A percentile compares a stretch with the other conserved stretches of the same genome.
These are phyloP conservation scores for Lepus americanus DNA, from an alignment of 2,113 vertebrate species.

Conservation along the genomic window DNA sequence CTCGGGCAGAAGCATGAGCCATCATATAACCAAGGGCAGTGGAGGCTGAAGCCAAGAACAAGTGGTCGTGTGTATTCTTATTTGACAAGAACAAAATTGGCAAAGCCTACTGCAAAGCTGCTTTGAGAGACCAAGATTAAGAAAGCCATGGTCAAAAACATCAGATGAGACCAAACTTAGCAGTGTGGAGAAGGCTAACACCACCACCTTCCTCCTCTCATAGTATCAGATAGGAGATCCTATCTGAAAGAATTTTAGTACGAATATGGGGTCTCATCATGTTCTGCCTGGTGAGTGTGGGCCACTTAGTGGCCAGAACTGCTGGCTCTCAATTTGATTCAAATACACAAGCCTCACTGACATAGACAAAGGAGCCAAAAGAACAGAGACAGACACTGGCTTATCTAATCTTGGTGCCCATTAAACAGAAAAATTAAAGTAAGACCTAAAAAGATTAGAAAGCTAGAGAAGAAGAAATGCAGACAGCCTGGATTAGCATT, in stretches of 20 bases:
- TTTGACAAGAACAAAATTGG: not conserved
- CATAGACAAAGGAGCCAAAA: not conserved
- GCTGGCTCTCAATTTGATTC: fast-evolving
- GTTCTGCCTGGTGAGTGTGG: not conserved
- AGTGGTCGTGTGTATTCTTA: not conserved
- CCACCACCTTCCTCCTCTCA: fast-evolving
- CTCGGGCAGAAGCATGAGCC: not conserved
- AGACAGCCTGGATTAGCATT: not conserved
- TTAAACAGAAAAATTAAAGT: not conserved
- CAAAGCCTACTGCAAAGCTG: not conserved
- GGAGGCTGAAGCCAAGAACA: not conserved
- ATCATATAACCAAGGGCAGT: not conserved
- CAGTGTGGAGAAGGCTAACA: not conserved
- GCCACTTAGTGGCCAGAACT: not conserved
- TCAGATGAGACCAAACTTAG: not conserved
- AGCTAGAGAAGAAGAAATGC: not conserved
- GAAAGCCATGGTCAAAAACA: not conserved
- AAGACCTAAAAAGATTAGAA: not conserved
- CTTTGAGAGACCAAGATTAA: not conserved
- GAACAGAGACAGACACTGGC: not conserved
- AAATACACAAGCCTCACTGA: not conserved
- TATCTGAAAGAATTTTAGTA: not conserved
- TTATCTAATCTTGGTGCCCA: not conserved
- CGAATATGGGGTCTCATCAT: fast-evolving
- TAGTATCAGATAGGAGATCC: not conserved